Conservation (phyloP, 2,888 invertebrate genomes). For the Drosophila pegasa region DNA sequence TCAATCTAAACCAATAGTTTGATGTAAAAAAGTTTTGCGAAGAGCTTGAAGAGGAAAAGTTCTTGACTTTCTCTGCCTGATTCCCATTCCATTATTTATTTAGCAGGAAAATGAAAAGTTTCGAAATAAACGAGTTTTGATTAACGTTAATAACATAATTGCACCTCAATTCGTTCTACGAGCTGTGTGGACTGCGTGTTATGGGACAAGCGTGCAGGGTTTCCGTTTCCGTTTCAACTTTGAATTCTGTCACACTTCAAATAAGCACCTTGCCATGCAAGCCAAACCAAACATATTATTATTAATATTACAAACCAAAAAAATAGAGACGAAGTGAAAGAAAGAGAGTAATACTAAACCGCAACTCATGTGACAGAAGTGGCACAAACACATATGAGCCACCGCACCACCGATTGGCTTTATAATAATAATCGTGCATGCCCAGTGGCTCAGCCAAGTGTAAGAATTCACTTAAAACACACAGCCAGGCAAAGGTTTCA, state of each 20-base stretch:
- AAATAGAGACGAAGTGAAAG: constrained; percentile 8
- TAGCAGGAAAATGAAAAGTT: neutral
- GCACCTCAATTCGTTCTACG: constrained; percentile 27
- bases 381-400: constrained; percentile 53
- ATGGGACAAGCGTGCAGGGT: constrained; percentile 65
- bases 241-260: constrained; percentile 78
- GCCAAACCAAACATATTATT: constrained; percentile 62
- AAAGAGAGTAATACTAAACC: constrained; percentile 46
- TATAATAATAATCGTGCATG: constrained; percentile 70
- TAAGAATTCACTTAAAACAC: constrained; percentile 75
- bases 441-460: constrained; percentile 58
- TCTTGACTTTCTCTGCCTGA: neutral
- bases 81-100: neutral
- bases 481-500: constrained; percentile 29
- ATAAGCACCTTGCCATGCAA: constrained; percentile 71
- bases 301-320: constrained; percentile 24
- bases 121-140: constrained; percentile 2
- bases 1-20: no score
- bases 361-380: constrained; percentile 75
- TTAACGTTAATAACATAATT: constrained; percentile 34
- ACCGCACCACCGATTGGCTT: constrained; percentile 15
- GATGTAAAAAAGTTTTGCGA: no score
- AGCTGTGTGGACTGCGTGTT: constrained; percentile 49
- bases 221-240: constrained; percentile 74
- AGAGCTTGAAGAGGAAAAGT: neutral